Evolutionary conservation across 2,113 vertebrate species (phyloP).

Genomic region (Albula goreensis): DNA sequence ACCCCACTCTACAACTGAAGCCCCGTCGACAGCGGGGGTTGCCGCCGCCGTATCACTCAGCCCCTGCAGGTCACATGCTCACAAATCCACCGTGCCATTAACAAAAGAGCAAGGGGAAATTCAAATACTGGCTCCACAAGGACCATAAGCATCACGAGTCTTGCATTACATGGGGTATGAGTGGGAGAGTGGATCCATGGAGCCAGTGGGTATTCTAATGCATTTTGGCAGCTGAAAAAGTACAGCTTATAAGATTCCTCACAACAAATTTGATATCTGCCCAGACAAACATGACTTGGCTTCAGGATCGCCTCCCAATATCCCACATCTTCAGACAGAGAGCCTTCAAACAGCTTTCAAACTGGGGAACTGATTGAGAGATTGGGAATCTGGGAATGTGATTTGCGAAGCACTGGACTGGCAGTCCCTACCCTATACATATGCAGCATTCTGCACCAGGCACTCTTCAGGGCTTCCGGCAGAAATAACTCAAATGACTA

Average conservation of each 20-base stretch:
- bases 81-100: constrained; percentile 35
- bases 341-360: background rate
- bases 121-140: background rate
- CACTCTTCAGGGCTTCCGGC: too few relatives aligned
- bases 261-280: background rate
- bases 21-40: constrained; percentile 24
- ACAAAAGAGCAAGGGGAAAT: constrained; percentile 5
- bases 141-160: background rate
- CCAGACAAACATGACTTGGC: background rate
- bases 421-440: too few relatives aligned
- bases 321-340: background rate
- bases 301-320: background rate
- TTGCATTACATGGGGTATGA: constrained; percentile 12
- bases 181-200: constrained; percentile 26
- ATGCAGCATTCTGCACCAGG: too few relatives aligned
- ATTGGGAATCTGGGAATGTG: too few relatives aligned
- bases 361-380: too few relatives aligned
- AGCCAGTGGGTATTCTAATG: constrained; percentile 34
- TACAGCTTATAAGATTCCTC: constrained; percentile 36
- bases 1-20: constrained; percentile 47
- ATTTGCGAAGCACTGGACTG: too few relatives aligned
- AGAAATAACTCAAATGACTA: too few relatives aligned
- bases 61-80: constrained; percentile 43
- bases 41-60: constrained; percentile 30
- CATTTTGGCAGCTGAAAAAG: constrained; percentile 40